These are phyloP conservation scores for Chelon auratus DNA, from an alignment of 2,797 vertebrate species.

Conservation along the genomic window DNA sequence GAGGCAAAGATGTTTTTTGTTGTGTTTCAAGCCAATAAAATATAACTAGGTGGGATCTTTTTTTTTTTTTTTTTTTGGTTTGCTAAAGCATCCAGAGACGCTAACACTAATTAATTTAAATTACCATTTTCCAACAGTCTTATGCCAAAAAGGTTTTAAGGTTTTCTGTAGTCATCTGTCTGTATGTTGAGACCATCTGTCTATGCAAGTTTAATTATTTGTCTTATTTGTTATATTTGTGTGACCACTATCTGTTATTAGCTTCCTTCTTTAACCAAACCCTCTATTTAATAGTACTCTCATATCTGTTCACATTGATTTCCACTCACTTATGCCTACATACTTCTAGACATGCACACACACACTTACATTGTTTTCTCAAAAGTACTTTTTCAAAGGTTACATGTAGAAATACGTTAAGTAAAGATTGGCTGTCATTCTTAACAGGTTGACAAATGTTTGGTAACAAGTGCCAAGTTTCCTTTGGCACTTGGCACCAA, in stretches of 20 bases:
- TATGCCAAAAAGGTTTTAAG: not conserved
- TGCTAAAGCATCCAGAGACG: not conserved
- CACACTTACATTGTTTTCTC: not conserved
- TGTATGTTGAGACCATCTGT: constrained; percentile 21
- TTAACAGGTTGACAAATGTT: constrained; percentile 20
- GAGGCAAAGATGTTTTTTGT: constrained; percentile 8
- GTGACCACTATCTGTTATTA: constrained; percentile 34
- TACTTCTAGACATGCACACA: not conserved
- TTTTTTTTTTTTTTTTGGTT: not conserved
- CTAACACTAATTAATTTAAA: constrained; percentile 31
- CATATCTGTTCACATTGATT: constrained; percentile 21
- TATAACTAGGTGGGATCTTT: not conserved
- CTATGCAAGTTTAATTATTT: constrained; percentile 23
- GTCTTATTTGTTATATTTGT: constrained; percentile 18
- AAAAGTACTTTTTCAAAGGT: constrained; percentile 24
- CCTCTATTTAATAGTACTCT: constrained; percentile 8
- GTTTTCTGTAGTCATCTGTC: constrained; percentile 18
- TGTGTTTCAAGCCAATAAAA: constrained; percentile 37
- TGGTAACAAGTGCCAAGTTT: not conserved
- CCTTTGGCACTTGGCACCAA: constrained; percentile 13
- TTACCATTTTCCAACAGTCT: constrained; percentile 20
- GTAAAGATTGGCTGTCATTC: constrained; percentile 22
- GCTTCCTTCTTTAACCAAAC: constrained; percentile 11
- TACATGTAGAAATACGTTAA: constrained; percentile 17
- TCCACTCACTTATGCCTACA: constrained; percentile 8